Evolutionary conservation across 2,797 vertebrate species (phyloP).

Genomic region (Eutrigla gurnardus): DNA sequence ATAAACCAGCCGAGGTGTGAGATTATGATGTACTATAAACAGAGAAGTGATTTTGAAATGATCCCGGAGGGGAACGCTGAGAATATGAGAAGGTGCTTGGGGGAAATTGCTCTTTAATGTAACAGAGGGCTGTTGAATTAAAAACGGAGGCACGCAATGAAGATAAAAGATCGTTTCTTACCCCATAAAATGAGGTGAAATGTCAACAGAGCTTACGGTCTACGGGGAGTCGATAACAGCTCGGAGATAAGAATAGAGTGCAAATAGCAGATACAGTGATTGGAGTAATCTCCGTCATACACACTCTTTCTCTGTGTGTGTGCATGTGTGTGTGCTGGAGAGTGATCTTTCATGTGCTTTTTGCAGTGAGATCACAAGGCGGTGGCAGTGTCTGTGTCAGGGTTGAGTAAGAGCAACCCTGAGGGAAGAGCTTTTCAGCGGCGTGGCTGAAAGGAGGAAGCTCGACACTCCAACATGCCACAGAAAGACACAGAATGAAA

Average conservation of each 20-base stretch:
- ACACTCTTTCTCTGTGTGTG: constrained; percentile 26
- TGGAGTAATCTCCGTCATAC: constrained; percentile 66
- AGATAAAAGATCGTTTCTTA: constrained; percentile 58
- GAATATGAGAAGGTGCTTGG: constrained; percentile 30
- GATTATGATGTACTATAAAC: constrained; percentile 38
- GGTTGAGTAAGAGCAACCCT: constrained; percentile 64
- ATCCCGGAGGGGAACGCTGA: constrained; percentile 15
- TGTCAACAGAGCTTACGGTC: constrained; percentile 69
- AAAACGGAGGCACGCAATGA: constrained; percentile 40
- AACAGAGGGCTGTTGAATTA: constrained; percentile 40
- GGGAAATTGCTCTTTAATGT: constrained; percentile 36
- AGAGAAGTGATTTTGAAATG: constrained; percentile 23
- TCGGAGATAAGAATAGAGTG: constrained; percentile 71
- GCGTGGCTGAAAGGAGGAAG: constrained; percentile 54
- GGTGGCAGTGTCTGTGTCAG: constrained; percentile 59
- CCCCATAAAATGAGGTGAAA: constrained; percentile 76
- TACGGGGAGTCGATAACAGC: constrained; percentile 62
- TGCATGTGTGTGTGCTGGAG: constrained; percentile 25
- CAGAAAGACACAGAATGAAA: constrained; percentile 49
- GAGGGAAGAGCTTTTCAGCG: constrained; percentile 67
- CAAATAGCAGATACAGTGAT: constrained; percentile 59
- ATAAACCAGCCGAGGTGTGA: constrained; percentile 41
- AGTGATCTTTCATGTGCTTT: constrained; percentile 71
- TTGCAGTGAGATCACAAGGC: constrained; percentile 72
- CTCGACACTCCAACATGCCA: constrained; percentile 43